Evolutionary conservation across 2,113 vertebrate species (phyloP).

Genomic region (Phylloscopus trochilus): DNA sequence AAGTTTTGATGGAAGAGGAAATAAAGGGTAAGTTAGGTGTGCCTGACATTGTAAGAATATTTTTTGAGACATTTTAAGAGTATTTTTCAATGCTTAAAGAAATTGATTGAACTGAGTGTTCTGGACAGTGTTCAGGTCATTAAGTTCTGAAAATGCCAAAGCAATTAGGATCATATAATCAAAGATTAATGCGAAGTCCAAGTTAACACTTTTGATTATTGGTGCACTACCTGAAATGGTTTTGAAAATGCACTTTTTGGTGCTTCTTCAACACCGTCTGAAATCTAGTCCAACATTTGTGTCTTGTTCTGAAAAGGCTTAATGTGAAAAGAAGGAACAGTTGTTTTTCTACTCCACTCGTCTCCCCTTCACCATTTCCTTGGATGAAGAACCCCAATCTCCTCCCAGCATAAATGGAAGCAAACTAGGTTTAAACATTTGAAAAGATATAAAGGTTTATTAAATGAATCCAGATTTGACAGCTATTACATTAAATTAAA

Average conservation of each 20-base stretch:
- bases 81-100: not conserved
- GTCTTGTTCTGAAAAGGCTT: not conserved
- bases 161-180: not conserved
- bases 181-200: not conserved
- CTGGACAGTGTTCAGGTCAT: not conserved
- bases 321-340: not conserved
- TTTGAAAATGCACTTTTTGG: not conserved
- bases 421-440: slow-evolving; percentile 7
- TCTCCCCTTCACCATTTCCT: not conserved
- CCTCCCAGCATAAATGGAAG: not conserved
- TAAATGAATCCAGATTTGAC: slow-evolving; percentile 55
- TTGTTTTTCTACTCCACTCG: not conserved
- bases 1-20: not conserved
- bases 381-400: not conserved
- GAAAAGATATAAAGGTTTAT: slow-evolving; percentile 72
- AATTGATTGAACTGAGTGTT: not conserved
- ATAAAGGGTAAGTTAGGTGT: not conserved
- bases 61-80: not conserved
- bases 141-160: not conserved
- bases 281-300: not conserved
- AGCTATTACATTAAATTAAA: slow-evolving; percentile 70
- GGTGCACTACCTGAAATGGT: not conserved
- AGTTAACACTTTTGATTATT: not conserved
- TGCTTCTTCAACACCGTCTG: not conserved
- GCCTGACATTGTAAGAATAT: not conserved